Evolutionary conservation across 2,797 vertebrate genomes (phyloP).

Genomic region (Phrynocephalus vlangalii): DNA sequence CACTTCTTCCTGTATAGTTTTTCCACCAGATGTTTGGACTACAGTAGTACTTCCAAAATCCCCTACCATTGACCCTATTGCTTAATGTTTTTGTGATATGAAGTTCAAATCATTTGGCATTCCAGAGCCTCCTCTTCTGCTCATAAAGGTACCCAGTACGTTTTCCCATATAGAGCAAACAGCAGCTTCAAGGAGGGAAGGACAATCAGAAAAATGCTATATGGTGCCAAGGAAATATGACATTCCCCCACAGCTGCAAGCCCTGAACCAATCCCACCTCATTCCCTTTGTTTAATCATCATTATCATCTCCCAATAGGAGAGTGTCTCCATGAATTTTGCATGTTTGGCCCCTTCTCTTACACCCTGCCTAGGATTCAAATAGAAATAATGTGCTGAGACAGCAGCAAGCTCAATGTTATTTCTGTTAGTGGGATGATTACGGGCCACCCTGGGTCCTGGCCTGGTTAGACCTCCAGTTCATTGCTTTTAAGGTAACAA

Average conservation of each 20-base stretch:
- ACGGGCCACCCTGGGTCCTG: background rate
- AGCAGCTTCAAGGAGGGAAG: background rate
- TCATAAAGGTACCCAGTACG: background rate
- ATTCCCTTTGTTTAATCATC: too few relatives aligned
- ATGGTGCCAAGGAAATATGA: too few relatives aligned
- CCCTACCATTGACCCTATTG: background rate
- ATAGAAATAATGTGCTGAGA: too few relatives aligned
- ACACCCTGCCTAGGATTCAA: too few relatives aligned
- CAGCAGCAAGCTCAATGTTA: too few relatives aligned
- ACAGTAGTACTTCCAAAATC: background rate
- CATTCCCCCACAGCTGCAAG: background rate
- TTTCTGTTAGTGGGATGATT: too few relatives aligned
- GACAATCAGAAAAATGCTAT: background rate
- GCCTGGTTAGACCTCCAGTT: background rate
- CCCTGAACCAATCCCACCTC: too few relatives aligned
- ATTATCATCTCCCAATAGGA: background rate
- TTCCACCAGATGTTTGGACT: background rate
- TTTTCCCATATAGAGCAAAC: background rate
- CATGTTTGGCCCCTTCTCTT: background rate
- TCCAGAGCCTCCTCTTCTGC: background rate
- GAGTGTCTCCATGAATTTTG: background rate
- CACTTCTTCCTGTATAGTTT: background rate
- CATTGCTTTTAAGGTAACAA: background rate
- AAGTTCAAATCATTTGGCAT: background rate
- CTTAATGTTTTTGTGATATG: background rate